These are phyloP conservation scores for Lytechinus pictus DNA, from an alignment of 35 echinoderm and acorn worm species.

Conservation along the genomic window DNA sequence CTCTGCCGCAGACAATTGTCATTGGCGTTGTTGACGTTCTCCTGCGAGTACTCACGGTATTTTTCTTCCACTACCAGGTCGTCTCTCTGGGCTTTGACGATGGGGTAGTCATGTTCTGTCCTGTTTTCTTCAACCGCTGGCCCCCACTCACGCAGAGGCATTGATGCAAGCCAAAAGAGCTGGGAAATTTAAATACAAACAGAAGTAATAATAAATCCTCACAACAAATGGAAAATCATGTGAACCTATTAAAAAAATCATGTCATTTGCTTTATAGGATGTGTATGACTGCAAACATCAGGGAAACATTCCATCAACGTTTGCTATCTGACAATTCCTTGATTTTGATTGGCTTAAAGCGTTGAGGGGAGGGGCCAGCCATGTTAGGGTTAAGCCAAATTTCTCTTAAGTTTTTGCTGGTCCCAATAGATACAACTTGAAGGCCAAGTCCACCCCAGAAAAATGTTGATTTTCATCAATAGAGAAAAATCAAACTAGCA, in stretches of 20 bases:
- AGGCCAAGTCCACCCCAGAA: no score
- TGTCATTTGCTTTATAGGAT: no score
- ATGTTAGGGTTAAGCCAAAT: no score
- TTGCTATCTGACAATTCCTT: no score
- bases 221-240: not conserved
- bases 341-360: no score
- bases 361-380: no score
- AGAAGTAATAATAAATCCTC: not conserved
- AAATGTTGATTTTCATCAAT: no score
- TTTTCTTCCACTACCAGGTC: not conserved
- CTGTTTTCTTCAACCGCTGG: slow-evolving; percentile 55
- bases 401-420: no score
- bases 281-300: no score
- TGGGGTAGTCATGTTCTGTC: slow-evolving; percentile 48
- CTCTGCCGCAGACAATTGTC: not conserved
- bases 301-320: no score
- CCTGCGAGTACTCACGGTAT: slow-evolving; percentile 32
- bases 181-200: not conserved
- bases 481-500: no score
- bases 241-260: not conserved
- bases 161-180: slow-evolving; percentile 60
- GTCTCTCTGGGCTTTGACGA: not conserved
- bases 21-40: slow-evolving; percentile 47
- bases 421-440: no score
- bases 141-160: slow-evolving; percentile 64